Evolutionary conservation across 92 coral and sea anemone species (phyloP), one percentile per base, ranked within the genome.

Genomic region (Pocillopora grandis): DNA sequence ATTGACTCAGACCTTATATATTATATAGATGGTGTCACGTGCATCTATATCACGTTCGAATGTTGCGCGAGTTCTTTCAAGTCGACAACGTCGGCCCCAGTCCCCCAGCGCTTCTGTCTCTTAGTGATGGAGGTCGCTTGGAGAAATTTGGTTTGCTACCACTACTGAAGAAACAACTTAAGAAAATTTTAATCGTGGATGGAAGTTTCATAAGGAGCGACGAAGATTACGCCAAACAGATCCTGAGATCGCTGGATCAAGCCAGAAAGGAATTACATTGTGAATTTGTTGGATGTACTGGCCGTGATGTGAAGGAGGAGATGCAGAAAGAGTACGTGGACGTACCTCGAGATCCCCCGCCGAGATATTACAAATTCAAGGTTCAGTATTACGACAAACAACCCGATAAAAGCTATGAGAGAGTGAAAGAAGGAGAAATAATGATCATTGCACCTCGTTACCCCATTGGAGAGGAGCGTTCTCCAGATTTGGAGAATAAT

Each of bases 51-150:
- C 98, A 94, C 85, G 95, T 94, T 19, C 90, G 98, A 66, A 89
- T 91, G 65, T 80, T 94, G 58, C 89, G 98, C 23, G 98, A 94
- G 64, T 71, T 94, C 36, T 72, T 91, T 64, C 88, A 87, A 79
- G 86, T 94, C 72, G 88, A 85, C 79, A 91, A 94, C 77, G 85
- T 89, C 13, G 98, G 98, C n/a, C 98, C 98, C 71, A 73, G 66
- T 37, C 95, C 98, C 61, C 98, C 98, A 2, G 98, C 98, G 58
- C 84, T 94, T 7, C 73, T 94, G 55, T 87, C 87, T 69, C 86
- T 94, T 49, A 94, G 98, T 74, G 98, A 94, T 66, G 93, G 90
- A 35, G 98, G 98, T 9, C 93, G 98, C 84, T 88, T 94, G 55
- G 98, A 94, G 89, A 94, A 94, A 83, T 94, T 84, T 76, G 98